Evolutionary conservation across 2,888 invertebrate species (phyloP).

Genomic region (Cinara cedri): DNA sequence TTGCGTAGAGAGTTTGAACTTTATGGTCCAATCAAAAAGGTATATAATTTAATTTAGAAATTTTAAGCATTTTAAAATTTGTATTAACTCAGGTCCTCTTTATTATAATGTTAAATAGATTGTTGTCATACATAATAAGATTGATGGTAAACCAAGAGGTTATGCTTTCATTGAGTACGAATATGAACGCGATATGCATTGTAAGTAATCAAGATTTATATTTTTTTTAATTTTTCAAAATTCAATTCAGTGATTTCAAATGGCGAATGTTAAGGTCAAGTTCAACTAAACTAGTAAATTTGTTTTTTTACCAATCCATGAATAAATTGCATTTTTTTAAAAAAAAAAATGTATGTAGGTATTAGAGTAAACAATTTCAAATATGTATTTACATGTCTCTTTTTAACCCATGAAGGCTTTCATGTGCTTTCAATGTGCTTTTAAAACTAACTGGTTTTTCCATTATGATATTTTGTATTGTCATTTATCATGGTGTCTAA

Average conservation of each 20-base stretch:
- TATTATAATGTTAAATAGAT: slow-evolving; percentile 71
- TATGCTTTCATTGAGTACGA: slow-evolving; percentile 99
- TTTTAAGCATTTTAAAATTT: slow-evolving; percentile 24
- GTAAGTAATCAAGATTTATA: slow-evolving; percentile 73
- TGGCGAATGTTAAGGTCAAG: slow-evolving; percentile 44
- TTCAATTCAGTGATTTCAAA: slow-evolving; percentile 21
- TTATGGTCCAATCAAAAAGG: slow-evolving; percentile 96
- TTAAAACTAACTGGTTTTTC: no score
- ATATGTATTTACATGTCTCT: no score
- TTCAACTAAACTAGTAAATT: background rate
- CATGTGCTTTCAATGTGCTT: no score
- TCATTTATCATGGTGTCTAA: no score
- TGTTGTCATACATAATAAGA: slow-evolving; percentile 82
- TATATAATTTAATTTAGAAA: slow-evolving; percentile 63
- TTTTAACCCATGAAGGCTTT: no score
- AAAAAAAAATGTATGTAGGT: no score
- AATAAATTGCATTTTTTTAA: no score
- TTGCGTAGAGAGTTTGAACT: slow-evolving; percentile 96
- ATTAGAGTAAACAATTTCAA: no score
- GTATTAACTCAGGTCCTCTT: slow-evolving; percentile 51
- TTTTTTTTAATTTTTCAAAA: slow-evolving; percentile 32
- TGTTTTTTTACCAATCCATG: background rate
- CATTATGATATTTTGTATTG: no score
- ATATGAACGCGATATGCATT: slow-evolving; percentile 99
- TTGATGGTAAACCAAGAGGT: slow-evolving; percentile 92